Evolutionary conservation across 2,113 vertebrate genomes (phyloP), one percentile per base, ranked within the genome.

Genomic region (Chaenocephalus aceratus): DNA sequence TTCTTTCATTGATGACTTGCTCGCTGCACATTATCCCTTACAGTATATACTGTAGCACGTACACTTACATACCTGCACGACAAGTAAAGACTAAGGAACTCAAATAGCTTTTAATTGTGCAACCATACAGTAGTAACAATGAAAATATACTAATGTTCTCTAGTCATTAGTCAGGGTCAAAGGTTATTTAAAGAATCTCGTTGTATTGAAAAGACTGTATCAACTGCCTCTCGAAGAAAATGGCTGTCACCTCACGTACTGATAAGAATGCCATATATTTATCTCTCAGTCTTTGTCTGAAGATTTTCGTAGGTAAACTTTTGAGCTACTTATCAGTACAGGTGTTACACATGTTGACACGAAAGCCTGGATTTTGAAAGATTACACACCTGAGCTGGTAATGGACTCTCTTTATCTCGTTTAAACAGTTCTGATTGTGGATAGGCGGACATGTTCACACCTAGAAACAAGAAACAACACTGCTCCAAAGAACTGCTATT

Each of bases 331-430:
- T 89, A 88, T 88, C 83, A 71, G 75, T 53, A 53, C 87, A 91
- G 82, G 86, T 90, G 84, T 77, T 79, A 36, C 67, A 65, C 63
- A 46, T 65, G 75, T 84, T 86, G 82, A 86, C 78, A 81, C 36
- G 14, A 48, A 44, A 66, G 64, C 57, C 30, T 58, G 10, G 21
- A 23, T 65, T 71, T 72, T 79, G 65, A 89, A 79, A 51, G 54
- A 77, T 16, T 63, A 76, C 89, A 86, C 89, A 89, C 89, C 88
- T 89, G 87, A 85, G 76, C 77, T 53, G 66, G 75, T 87, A 87
- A 89, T 91, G 83, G 83, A 86, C 71, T 66, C 1, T 7, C 59
- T 79, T 81, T 88, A 90, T 90, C 92, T 91, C 61, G 69, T 90
- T 90, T 86, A 89, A 88, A 90, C 79, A 90, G 73, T 63, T 74